phyloP scores from a whole-genome alignment of 2,797 vertebrate species.

The Neoniphon sammara region DNA sequence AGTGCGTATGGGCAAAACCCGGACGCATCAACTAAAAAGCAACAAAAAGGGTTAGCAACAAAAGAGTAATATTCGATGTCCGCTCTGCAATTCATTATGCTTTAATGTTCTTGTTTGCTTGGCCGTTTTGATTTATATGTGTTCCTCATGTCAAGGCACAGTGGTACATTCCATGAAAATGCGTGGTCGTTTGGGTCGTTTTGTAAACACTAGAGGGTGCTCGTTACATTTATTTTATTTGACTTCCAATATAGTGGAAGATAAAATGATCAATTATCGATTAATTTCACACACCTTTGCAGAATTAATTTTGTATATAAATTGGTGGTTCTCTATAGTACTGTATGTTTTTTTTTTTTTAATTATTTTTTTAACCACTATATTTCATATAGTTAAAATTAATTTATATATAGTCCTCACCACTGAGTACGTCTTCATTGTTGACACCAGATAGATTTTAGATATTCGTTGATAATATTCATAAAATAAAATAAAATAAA shows the following conservation, averaged over 20 bases:
- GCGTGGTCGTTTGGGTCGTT: background rate
- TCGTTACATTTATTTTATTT: background rate
- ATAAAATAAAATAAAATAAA: background rate
- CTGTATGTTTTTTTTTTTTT: too few species aligned
- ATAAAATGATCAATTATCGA: too few species aligned
- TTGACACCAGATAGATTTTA: too few species aligned
- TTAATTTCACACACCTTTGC: too few species aligned
- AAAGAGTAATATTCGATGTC: rapidly evolving
- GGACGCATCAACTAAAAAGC: rapidly evolving
- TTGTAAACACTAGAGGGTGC: constrained; percentile 36
- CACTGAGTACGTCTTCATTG: too few species aligned
- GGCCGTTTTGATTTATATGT: background rate
- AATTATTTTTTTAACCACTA: too few species aligned
- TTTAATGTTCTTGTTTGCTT: background rate
- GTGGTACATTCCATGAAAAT: constrained; percentile 58
- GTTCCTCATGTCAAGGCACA: background rate
- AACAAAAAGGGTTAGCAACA: rapidly evolving
- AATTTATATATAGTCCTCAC: too few species aligned
- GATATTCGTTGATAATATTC: too few species aligned
- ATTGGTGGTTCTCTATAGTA: too few species aligned
- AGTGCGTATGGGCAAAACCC: background rate
- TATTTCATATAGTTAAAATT: too few species aligned
- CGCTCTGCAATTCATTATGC: rapidly evolving
- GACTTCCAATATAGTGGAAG: too few species aligned
- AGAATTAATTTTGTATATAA: too few species aligned